Percentiles rank a stretch among this genome's conserved stretches.
These are phyloP conservation scores for Axea sp. DNA, from an alignment of 2,888 invertebrate species.

Conservation along the genomic window DNA sequence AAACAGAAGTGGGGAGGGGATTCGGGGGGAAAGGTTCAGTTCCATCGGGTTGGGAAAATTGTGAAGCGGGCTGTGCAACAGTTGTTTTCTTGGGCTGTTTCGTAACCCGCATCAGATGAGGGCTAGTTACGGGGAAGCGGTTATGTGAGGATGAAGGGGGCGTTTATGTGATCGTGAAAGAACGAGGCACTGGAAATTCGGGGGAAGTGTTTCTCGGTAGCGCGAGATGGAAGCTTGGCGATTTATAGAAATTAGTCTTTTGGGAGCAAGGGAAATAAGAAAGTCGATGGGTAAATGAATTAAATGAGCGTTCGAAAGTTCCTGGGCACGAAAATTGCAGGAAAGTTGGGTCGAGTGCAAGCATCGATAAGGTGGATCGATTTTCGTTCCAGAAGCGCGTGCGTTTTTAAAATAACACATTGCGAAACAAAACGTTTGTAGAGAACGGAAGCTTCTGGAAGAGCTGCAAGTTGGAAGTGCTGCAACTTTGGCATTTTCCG, in stretches of 20 bases:
- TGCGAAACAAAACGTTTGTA: no score
- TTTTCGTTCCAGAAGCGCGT: no score
- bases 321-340: no score
- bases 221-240: conserved; percentile 24
- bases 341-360: no score
- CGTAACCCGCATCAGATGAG: conserved; percentile 61
- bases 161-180: conserved; percentile 58
- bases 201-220: conserved; percentile 47
- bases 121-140: conserved; percentile 57
- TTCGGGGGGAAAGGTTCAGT: conserved; percentile 12
- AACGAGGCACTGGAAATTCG: conserved; percentile 56
- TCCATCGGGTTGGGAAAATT: conserved; percentile 53
- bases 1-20: no score
- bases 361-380: no score
- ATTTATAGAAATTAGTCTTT: conserved; percentile 46
- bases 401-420: no score
- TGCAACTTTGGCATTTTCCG: no score
- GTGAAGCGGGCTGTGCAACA: conserved; percentile 41
- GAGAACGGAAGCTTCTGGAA: no score
- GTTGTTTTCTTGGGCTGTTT: conserved; percentile 61
- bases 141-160: conserved; percentile 54
- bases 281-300: neutral
- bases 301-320: no score
- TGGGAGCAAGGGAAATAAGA: conserved; percentile 6
- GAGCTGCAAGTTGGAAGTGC: no score